Evolutionary conservation across 2,113 vertebrate species (phyloP).

Genomic region (Gallinago jamesoni): DNA sequence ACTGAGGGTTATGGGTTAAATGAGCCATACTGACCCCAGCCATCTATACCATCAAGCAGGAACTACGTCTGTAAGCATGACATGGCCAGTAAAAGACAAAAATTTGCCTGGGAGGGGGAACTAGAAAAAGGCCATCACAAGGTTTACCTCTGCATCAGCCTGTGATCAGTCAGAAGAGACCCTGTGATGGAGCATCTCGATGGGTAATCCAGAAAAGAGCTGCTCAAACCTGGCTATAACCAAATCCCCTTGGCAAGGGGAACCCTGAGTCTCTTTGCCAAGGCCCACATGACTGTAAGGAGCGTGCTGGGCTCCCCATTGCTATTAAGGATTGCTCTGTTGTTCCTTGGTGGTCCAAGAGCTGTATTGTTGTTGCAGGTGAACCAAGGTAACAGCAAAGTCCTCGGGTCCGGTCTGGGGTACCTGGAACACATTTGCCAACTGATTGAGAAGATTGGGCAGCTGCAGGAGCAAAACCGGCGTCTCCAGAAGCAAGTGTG

Average conservation of each 20-base stretch:
- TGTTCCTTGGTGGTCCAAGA: not conserved
- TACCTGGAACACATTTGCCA: constrained; percentile 90
- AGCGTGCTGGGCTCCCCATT: not conserved
- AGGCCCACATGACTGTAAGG: accelerated
- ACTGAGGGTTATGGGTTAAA: not conserved
- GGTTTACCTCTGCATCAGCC: not conserved
- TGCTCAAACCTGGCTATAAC: not conserved
- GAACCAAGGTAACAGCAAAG: constrained; percentile 72
- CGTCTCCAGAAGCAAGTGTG: constrained; percentile 83
- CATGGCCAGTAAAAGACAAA: not conserved
- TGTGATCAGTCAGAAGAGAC: not conserved
- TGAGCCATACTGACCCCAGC: not conserved
- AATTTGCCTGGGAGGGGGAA: not conserved
- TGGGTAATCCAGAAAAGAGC: not conserved
- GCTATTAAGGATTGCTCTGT: not conserved
- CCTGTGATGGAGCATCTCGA: not conserved
- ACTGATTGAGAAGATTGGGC: constrained; percentile 87
- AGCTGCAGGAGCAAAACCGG: constrained; percentile 86
- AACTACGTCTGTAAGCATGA: not conserved
- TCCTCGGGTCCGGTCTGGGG: constrained; percentile 79
- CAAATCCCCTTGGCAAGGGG: not conserved
- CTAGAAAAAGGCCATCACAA: not conserved
- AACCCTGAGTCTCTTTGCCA: not conserved
- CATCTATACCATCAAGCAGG: not conserved
- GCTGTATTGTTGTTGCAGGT: constrained; percentile 65